Percentiles rank a stretch among this genome's conserved stretches.
Evolutionary conservation across 2,113 vertebrate species (phyloP).

Genomic region (Pedetes capensis): DNA sequence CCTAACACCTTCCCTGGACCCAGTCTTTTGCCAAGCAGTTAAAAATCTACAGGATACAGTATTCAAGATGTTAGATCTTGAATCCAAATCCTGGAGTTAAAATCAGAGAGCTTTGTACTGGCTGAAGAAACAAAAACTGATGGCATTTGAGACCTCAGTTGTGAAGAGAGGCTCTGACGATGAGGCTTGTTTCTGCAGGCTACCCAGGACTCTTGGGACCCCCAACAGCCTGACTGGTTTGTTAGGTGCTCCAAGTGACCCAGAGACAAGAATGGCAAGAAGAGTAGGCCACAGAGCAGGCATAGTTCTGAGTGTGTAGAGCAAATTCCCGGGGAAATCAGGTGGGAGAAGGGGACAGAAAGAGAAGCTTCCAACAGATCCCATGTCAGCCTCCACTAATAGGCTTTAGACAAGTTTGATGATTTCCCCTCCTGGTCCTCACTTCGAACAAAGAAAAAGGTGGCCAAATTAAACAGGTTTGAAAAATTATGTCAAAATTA

Average conservation of each 20-base stretch:
- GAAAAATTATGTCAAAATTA: constrained; percentile 3
- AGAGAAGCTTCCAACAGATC: not conserved
- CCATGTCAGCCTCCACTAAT: not conserved
- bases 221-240: not conserved
- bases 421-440: not conserved
- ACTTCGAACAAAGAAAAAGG: not conserved
- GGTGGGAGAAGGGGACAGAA: not conserved
- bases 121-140: not conserved
- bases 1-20: not conserved
- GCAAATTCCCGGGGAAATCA: not conserved
- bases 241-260: not conserved
- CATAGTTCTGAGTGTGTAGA: not conserved
- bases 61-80: not conserved
- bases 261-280: not conserved
- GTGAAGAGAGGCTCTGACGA: not conserved
- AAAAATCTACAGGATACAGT: not conserved
- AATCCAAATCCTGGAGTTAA: not conserved
- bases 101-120: not conserved
- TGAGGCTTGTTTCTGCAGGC: not conserved
- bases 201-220: not conserved
- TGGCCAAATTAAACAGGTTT: not conserved
- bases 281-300: not conserved
- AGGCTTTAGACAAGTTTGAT: not conserved
- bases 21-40: not conserved
- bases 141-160: not conserved